Percentiles rank a stretch among this genome's conserved stretches.
Evolutionary conservation across 1,140 invertebrate species (phyloP).

Genomic region (Teleogryllus occipitalis): DNA sequence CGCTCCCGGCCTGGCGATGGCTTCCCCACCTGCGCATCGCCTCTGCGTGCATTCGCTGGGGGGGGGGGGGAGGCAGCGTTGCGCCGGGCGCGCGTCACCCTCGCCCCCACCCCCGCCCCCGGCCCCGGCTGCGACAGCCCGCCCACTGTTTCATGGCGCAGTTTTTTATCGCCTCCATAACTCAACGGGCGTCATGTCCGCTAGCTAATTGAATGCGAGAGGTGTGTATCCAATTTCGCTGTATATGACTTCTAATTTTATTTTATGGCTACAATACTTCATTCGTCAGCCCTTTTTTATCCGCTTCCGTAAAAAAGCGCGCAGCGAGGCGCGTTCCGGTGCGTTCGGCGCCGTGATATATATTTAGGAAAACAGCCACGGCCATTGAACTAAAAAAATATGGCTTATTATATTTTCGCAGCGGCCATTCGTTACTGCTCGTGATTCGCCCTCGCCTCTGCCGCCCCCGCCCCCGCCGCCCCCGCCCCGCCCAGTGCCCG

Average conservation of each 20-base stretch:
- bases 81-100: neutral
- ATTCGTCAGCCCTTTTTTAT: neutral
- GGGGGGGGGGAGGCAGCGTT: no score
- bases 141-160: neutral
- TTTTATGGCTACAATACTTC: conserved; percentile 1
- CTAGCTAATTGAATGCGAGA: conserved; percentile 4
- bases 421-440: neutral
- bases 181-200: neutral
- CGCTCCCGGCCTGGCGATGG: no score
- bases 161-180: conserved; percentile 4
- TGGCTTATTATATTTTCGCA: conserved; percentile 4
- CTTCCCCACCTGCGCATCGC: no score
- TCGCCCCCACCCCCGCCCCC: no score
- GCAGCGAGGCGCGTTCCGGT: neutral
- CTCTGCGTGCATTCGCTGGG: no score
- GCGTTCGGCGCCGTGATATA: neutral
- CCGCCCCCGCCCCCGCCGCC: no score
- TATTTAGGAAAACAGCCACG: neutral
- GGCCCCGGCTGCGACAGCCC: neutral
- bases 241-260: conserved; percentile 6
- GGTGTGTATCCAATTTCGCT: neutral
- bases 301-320: neutral
- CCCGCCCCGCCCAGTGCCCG: neutral
- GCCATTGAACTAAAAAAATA: conserved; percentile 5
- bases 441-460: neutral